Evolutionary conservation across 2,888 invertebrate species (phyloP).

Genomic region (Spisula subtruncata): DNA sequence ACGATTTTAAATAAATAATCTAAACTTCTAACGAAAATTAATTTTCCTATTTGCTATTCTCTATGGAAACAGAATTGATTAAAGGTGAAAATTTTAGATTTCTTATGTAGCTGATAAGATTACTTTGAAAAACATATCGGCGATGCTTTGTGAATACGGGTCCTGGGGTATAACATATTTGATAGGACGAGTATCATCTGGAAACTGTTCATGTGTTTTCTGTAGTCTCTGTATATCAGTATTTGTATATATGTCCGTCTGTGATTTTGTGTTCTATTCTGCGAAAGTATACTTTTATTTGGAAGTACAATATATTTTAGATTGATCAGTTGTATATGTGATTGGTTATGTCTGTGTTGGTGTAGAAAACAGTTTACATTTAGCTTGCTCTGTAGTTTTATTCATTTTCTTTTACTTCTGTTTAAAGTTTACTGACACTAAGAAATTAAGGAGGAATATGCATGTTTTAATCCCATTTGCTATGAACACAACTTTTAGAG

Average conservation of each 20-base stretch:
- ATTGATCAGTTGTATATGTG: background rate
- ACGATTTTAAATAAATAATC: too few species aligned
- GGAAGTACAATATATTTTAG: background rate
- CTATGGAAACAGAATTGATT: too few species aligned
- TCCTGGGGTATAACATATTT: background rate
- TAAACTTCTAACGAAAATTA: too few species aligned
- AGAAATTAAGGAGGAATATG: background rate
- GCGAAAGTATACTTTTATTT: background rate
- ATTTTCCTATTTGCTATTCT: too few species aligned
- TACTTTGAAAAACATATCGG: too few species aligned
- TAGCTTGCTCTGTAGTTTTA: constrained; percentile 17
- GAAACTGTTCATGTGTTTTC: background rate
- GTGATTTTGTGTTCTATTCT: constrained; percentile 24
- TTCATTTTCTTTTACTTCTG: background rate
- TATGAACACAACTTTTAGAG: background rate
- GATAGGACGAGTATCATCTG: background rate
- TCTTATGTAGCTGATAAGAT: too few species aligned
- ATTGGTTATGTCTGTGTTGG: background rate
- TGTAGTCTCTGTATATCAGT: background rate
- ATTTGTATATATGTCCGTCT: background rate
- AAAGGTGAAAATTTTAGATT: too few species aligned
- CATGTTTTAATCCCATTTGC: background rate
- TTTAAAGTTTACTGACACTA: background rate
- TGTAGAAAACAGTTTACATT: background rate
- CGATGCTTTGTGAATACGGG: background rate